Percentiles rank a stretch among this genome's conserved stretches.
Evolutionary conservation across 2,888 invertebrate species (phyloP).

Genomic region (Orchesella flavescens): DNA sequence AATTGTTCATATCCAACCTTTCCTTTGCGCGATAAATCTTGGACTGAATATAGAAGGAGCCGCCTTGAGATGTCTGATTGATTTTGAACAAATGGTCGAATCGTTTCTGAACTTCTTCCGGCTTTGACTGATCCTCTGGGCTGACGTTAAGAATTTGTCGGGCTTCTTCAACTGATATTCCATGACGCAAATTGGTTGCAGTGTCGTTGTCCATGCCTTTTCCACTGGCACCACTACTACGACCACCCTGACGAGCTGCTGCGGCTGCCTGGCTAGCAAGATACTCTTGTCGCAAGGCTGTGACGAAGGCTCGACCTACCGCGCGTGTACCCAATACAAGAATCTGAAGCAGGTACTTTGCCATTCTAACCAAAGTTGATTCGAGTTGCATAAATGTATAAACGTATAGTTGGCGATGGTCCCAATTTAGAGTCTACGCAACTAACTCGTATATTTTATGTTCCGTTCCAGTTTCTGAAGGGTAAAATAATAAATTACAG

Average conservation of each 20-base stretch:
- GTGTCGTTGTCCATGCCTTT: conserved; percentile 84
- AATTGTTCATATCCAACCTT: conserved; percentile 86
- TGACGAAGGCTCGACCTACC: conserved; percentile 91
- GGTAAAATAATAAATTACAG: too few relatives aligned
- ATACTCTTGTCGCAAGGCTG: conserved; percentile 84
- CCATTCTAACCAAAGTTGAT: conserved; percentile 78
- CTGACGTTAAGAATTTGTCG: conserved; percentile 92
- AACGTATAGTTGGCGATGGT: too few relatives aligned
- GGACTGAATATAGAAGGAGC: conserved; percentile 97
- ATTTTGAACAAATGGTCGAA: conserved; percentile 90
- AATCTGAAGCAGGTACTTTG: conserved; percentile 93
- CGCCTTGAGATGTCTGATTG: conserved; percentile 92
- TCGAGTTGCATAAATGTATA: too few relatives aligned
- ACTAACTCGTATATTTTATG: too few relatives aligned
- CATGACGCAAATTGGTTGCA: conserved; percentile 82
- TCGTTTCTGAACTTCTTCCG: conserved; percentile 82
- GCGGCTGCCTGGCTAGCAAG: conserved; percentile 90
- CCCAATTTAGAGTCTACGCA: too few relatives aligned
- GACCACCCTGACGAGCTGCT: conserved; percentile 75
- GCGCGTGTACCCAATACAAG: conserved; percentile 92
- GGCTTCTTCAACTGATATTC: conserved; percentile 92
- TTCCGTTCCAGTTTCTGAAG: too few relatives aligned
- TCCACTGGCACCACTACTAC: conserved; percentile 83
- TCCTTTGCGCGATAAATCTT: conserved; percentile 95
- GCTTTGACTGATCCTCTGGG: conserved; percentile 77